phyloP scores from a whole-genome alignment of 1,140 invertebrate species.

The Vanessa tameamea region DNA sequence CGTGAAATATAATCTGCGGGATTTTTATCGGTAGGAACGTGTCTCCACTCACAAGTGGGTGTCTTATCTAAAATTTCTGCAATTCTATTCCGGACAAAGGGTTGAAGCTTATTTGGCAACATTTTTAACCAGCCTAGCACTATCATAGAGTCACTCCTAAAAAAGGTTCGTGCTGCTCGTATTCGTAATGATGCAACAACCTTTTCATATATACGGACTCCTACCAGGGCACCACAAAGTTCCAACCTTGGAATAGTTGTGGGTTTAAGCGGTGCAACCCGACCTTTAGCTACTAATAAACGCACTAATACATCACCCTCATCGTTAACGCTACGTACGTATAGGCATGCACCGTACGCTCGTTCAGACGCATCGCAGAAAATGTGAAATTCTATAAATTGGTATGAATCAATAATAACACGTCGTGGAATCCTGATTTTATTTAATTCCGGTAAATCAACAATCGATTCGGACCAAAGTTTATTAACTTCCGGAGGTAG shows the following conservation, averaged over 20 bases:
- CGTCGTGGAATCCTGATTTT: slow-evolving; percentile 33
- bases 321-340: slow-evolving; percentile 46
- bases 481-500: slow-evolving; percentile 27
- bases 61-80: slow-evolving; percentile 28
- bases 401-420: slow-evolving; percentile 30
- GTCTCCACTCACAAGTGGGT: slow-evolving; percentile 30
- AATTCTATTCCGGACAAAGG: slow-evolving; percentile 21
- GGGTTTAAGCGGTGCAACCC: slow-evolving; percentile 30
- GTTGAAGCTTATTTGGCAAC: slow-evolving; percentile 16
- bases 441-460: slow-evolving; percentile 28
- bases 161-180: slow-evolving; percentile 2
- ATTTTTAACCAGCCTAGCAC: slow-evolving; percentile 35
- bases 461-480: slow-evolving; percentile 1
- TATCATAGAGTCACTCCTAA: slow-evolving; percentile 38
- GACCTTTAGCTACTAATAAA: slow-evolving; percentile 34
- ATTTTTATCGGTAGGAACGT: slow-evolving; percentile 29
- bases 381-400: slow-evolving; percentile 40
- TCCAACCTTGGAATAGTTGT: slow-evolving; percentile 37
- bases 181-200: slow-evolving; percentile 15
- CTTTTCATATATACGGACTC: slow-evolving; percentile 32
- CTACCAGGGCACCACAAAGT: slow-evolving; percentile 33
- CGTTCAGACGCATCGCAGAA: slow-evolving; percentile 59
- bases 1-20: slow-evolving; percentile 38
- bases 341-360: slow-evolving; percentile 54
- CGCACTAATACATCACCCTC: slow-evolving; percentile 26